Conservation (phyloP, 1,140 invertebrate genomes). For the Drosophila elegans region DNA sequence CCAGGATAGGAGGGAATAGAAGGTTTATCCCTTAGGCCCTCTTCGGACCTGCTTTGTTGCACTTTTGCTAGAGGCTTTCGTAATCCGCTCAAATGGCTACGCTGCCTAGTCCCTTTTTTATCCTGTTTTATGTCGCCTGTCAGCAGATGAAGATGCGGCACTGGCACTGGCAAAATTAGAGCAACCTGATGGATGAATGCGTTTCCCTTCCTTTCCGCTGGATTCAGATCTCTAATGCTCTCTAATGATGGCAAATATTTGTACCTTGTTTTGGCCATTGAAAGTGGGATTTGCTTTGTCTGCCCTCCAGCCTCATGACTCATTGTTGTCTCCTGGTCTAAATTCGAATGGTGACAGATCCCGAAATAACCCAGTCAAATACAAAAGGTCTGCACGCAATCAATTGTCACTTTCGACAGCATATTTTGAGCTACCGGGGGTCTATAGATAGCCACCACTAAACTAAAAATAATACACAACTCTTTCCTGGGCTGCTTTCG, state of each 20-base stretch:
- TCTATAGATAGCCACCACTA: slow-evolving; percentile 53
- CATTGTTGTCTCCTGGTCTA: slow-evolving; percentile 54
- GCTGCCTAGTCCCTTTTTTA: slow-evolving; percentile 64
- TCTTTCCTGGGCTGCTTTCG: slow-evolving; percentile 24
- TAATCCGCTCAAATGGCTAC: slow-evolving; percentile 71
- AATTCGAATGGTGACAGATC: slow-evolving; percentile 55
- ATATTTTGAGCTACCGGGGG: slow-evolving; percentile 64
- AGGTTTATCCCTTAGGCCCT: slow-evolving; percentile 27
- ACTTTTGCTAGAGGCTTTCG: slow-evolving; percentile 23
- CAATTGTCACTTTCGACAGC: slow-evolving; percentile 78
- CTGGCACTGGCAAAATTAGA: slow-evolving; percentile 71
- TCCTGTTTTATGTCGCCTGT: slow-evolving; percentile 74
- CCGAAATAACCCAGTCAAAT: slow-evolving; percentile 51
- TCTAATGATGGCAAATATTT: slow-evolving; percentile 79
- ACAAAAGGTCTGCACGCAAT: slow-evolving; percentile 62
- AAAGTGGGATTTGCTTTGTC: slow-evolving; percentile 55
- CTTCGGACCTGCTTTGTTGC: slow-evolving; percentile 26
- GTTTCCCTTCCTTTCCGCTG: slow-evolving; percentile 12
- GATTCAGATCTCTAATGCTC: slow-evolving; percentile 60
- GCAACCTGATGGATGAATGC: slow-evolving; percentile 50
- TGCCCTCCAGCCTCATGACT: slow-evolving; percentile 45
- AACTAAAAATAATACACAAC: slow-evolving; percentile 54
- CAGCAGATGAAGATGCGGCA: slow-evolving; percentile 37
- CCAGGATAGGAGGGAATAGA: neutral
- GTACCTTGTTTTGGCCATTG: slow-evolving; percentile 46